phyloP scores from a whole-genome alignment of 1,140 invertebrate species.

The Pseudomyrmex cubaensis region DNA sequence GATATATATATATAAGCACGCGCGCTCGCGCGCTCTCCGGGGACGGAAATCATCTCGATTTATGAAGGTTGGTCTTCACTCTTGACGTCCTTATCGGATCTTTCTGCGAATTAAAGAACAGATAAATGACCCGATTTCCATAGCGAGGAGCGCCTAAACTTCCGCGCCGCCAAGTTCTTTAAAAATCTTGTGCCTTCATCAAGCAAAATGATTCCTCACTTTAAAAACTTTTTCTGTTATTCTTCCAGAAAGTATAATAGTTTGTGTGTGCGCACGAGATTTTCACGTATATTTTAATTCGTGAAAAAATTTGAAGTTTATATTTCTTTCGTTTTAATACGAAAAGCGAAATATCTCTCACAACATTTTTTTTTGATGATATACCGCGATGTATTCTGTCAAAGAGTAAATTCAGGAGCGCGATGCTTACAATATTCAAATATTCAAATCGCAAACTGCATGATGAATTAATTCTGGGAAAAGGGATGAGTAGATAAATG shows the following conservation, averaged over 20 bases:
- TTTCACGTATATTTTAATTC: neutral
- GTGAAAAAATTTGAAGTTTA: neutral
- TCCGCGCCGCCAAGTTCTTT: neutral
- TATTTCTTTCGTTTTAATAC: neutral
- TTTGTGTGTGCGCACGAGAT: too few relatives aligned
- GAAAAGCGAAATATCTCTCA: neutral
- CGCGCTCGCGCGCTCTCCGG: neutral
- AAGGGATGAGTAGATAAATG: neutral
- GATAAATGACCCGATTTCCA: neutral
- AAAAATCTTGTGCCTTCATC: too few relatives aligned
- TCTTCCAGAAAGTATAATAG: too few relatives aligned
- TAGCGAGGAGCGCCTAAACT: neutral
- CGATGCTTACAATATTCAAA: neutral
- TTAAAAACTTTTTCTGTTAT: too few relatives aligned
- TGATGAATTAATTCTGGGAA: slow-evolving; percentile 8
- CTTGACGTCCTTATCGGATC: neutral
- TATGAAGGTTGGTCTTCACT: slow-evolving; percentile 29
- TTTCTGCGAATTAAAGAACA: slow-evolving; percentile 25
- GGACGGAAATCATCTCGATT: slow-evolving; percentile 26
- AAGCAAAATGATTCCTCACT: too few relatives aligned
- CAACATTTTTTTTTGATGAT: slow-evolving; percentile 3
- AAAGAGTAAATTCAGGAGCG: neutral
- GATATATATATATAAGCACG: slow-evolving; percentile 2
- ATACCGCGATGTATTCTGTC: neutral
- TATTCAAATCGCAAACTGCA: neutral